Percentiles rank a stretch among this genome's conserved stretches.
Conservation (phyloP, 2,888 invertebrate species). For the Desoria tigrina region DNA sequence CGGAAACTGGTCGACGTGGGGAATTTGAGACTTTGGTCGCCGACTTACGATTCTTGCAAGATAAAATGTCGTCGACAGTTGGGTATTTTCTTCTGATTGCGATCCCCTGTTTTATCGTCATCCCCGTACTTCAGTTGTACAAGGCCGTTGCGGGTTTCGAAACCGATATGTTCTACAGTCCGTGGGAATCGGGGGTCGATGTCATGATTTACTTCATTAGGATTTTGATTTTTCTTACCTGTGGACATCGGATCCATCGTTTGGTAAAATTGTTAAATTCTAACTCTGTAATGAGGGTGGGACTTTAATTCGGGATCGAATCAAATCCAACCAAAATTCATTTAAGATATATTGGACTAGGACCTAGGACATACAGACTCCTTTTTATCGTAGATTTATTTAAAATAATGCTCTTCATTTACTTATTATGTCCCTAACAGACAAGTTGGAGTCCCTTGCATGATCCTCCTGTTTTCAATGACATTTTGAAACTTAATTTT, state of each 20-base stretch:
- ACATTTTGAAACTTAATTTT: no score
- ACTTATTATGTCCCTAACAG: no score
- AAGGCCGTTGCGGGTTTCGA: conserved; percentile 5
- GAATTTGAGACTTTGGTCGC: no score
- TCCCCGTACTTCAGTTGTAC: conserved; percentile 7
- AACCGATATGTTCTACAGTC: neutral
- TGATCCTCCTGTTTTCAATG: no score
- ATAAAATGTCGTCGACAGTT: neutral
- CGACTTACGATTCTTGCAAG: neutral
- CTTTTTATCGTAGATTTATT: no score
- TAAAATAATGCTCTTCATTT: no score
- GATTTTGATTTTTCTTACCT: neutral
- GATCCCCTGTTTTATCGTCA: neutral
- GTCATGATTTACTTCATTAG: neutral
- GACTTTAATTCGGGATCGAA: neutral
- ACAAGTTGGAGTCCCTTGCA: no score
- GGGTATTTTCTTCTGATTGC: neutral
- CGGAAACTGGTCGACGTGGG: neutral
- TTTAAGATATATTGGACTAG: no score
- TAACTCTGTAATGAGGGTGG: neutral
- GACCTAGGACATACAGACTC: no score
- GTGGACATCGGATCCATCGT: conserved; percentile 1
- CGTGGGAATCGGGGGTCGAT: conserved; percentile 1
- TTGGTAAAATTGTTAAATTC: neutral
- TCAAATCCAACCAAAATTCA: no score